A percentile compares a stretch with the other conserved stretches of the same genome.
phyloP scores from a whole-genome alignment of 2,888 invertebrate species.

The Hofmannophila pseudospretella region DNA sequence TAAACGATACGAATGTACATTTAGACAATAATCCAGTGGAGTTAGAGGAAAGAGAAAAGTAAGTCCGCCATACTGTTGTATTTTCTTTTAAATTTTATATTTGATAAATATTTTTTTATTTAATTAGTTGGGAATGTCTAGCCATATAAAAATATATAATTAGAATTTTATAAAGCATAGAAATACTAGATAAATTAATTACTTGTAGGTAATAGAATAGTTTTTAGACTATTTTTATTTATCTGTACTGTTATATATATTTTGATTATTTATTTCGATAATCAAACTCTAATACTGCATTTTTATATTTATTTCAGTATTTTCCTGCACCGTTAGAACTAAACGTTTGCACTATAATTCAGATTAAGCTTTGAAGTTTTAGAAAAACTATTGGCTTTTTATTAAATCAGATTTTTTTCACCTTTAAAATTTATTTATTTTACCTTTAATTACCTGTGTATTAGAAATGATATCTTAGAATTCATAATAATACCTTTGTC shows the following conservation, averaged over 20 bases:
- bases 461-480: no score
- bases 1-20: constrained; percentile 28
- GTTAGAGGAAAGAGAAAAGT: constrained; percentile 91
- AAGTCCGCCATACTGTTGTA: constrained; percentile 73
- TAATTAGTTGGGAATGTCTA: constrained; percentile 13
- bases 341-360: no score
- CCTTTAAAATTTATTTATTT: no score
- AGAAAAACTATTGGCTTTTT: neutral
- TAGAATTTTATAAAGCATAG: neutral
- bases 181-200: neutral
- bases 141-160: neutral
- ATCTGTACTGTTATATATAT: no score
- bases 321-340: no score
- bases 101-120: constrained; percentile 17
- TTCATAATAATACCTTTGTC: no score
- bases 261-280: no score
- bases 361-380: neutral
- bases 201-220: no score
- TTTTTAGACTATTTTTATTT: no score
- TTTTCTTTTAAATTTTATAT: constrained; percentile 16
- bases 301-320: constrained; percentile 4
- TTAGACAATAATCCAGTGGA: constrained; percentile 89
- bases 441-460: no score
- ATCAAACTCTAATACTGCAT: no score
- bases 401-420: no score